Evolutionary conservation across 2,888 invertebrate genomes (phyloP).

Genomic region (Charanyca ferruginea): DNA sequence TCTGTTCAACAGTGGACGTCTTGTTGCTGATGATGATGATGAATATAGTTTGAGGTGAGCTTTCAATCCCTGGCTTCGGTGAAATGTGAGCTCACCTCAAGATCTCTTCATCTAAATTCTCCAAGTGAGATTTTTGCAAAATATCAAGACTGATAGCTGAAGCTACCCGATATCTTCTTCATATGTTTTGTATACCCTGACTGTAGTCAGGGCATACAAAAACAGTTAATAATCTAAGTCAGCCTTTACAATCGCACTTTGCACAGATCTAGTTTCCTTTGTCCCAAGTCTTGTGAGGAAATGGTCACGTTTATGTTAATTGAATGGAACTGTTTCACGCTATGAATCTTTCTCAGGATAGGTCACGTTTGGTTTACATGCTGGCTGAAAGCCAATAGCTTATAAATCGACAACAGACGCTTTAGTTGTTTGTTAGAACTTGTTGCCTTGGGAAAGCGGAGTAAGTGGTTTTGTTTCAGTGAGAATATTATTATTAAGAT

Average conservation of each 20-base stretch:
- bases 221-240: conserved; percentile 7
- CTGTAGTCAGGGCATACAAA: conserved; percentile 10
- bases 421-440: conserved; percentile 44
- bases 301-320: conserved; percentile 53
- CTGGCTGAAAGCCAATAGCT: conserved; percentile 58
- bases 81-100: too few species aligned
- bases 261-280: conserved; percentile 39
- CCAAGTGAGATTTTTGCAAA: too few species aligned
- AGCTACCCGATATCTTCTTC: too few species aligned
- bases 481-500: conserved; percentile 17
- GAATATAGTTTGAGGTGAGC: too few species aligned
- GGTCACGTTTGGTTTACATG: conserved; percentile 49
- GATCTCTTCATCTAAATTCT: too few species aligned
- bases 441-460: conserved; percentile 46
- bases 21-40: too few species aligned
- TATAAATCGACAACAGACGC: conserved; percentile 46
- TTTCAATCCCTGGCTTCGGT: too few species aligned
- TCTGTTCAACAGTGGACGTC: too few species aligned
- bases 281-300: conserved; percentile 38
- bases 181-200: too few species aligned
- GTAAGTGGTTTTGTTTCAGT: conserved; percentile 44
- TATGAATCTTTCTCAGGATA: conserved; percentile 55
- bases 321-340: conserved; percentile 56
- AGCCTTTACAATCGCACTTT: conserved; percentile 15
- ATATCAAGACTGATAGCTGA: too few species aligned